A percentile compares a stretch with the other conserved stretches of the same genome.
Evolutionary conservation across 2,888 invertebrate genomes (phyloP).

Genomic region (Athalia cordata): DNA sequence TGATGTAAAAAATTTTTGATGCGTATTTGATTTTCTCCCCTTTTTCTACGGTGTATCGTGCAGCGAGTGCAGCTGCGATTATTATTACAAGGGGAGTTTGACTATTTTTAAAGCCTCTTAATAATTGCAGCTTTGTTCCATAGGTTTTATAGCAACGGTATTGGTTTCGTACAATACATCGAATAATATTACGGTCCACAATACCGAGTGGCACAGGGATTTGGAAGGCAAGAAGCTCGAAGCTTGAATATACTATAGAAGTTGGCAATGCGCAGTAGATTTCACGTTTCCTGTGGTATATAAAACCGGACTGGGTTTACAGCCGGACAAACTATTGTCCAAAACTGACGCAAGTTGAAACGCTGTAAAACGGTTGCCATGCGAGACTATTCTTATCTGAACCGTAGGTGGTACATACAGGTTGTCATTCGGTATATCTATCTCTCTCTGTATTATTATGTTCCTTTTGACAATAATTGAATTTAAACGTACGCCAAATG

Average conservation of each 20-base stretch:
- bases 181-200: too few species aligned
- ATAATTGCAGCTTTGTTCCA: too few species aligned
- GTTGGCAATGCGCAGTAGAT: constrained; percentile 30
- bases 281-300: constrained; percentile 23
- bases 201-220: too few species aligned
- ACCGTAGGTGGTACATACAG: background rate
- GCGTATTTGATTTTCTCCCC: too few species aligned
- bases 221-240: background rate
- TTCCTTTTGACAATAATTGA: constrained; percentile 26
- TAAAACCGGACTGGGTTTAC: constrained; percentile 5
- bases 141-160: too few species aligned
- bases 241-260: background rate
- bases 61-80: too few species aligned
- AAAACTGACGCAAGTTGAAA: constrained; percentile 2
- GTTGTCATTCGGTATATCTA: background rate
- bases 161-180: too few species aligned
- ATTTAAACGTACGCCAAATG: constrained; percentile 41
- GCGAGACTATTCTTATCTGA: constrained; percentile 29
- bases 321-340: constrained; percentile 30
- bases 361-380: background rate
- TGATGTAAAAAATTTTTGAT: too few species aligned
- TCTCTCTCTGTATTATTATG: background rate
- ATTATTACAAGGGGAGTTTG: too few species aligned
- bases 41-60: too few species aligned
- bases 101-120: too few species aligned